Evolutionary conservation across 2,888 invertebrate species (phyloP).

Genomic region (Cylloceria caligata): DNA sequence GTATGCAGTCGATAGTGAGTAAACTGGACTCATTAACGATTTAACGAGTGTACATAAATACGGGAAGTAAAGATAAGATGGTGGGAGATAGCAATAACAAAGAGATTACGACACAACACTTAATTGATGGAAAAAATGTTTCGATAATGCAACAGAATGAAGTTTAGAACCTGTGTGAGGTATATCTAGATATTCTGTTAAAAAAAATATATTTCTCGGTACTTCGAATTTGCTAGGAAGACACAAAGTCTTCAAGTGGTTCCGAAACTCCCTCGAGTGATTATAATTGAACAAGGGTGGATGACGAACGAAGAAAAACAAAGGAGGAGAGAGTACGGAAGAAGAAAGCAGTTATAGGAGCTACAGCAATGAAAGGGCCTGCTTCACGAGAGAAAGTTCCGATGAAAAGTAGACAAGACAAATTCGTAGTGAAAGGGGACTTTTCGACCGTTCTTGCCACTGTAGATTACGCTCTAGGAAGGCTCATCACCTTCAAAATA

Average conservation of each 20-base stretch:
- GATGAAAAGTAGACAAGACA: conserved; percentile 36
- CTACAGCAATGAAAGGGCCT: conserved; percentile 22
- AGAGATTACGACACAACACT: conserved; percentile 2
- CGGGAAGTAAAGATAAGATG: background rate
- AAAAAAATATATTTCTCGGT: conserved; percentile 27
- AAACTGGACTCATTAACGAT: conserved; percentile 73
- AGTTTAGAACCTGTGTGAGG: conserved; percentile 12
- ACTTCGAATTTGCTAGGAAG: conserved; percentile 25
- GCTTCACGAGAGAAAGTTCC: conserved; percentile 24
- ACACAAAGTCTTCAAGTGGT: conserved; percentile 30
- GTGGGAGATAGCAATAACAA: conserved; percentile 20
- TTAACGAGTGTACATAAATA: conserved; percentile 55
- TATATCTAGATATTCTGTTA: conserved; percentile 20
- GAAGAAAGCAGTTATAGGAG: background rate
- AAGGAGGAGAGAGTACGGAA: background rate
- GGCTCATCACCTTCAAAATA: no score
- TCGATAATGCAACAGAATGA: conserved; percentile 21
- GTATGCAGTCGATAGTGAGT: conserved; percentile 73
- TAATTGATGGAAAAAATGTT: conserved; percentile 14
- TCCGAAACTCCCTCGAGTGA: conserved; percentile 70
- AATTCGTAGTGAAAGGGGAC: conserved; percentile 41
- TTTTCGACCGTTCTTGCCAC: background rate
- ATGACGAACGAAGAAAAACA: conserved; percentile 45
- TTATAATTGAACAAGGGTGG: conserved; percentile 79
- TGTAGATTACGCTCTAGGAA: background rate